phyloP scores from a whole-genome alignment of 23 tunicate genomes.

The Phallusia fumigata region DNA sequence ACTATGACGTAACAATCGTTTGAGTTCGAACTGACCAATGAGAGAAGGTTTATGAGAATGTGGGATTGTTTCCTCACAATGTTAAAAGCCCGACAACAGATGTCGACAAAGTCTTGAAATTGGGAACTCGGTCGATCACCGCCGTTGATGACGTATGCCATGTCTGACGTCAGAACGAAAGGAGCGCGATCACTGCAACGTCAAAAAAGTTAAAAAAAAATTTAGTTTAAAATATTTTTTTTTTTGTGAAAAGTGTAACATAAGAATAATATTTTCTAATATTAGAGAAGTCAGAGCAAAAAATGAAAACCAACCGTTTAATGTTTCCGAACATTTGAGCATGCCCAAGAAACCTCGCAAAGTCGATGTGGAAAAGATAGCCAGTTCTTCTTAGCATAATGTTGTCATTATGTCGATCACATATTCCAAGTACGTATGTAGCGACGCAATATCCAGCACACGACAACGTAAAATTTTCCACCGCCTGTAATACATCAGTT shows the following conservation, averaged over 20 bases:
- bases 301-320: slow-evolving; percentile 51
- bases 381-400: slow-evolving; percentile 82
- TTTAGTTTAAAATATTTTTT: too few relatives aligned
- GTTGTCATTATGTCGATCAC: slow-evolving; percentile 94
- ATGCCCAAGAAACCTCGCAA: slow-evolving; percentile 90
- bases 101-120: slow-evolving; percentile 93
- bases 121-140: slow-evolving; percentile 90
- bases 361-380: slow-evolving; percentile 92
- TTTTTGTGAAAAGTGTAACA: too few relatives aligned
- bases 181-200: slow-evolving; percentile 88
- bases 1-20: background rate
- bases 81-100: slow-evolving; percentile 94
- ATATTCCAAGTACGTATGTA: slow-evolving; percentile 87
- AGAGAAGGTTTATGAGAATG: slow-evolving; percentile 72
- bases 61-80: slow-evolving; percentile 74
- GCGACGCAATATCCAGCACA: slow-evolving; percentile 97
- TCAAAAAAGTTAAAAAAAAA: too few relatives aligned
- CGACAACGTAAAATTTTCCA: slow-evolving; percentile 88
- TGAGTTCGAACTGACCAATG: slow-evolving; percentile 56
- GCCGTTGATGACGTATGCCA: slow-evolving; percentile 99
- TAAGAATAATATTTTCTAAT: too few relatives aligned
- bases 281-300: too few relatives aligned
- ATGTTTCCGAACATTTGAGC: slow-evolving; percentile 98
- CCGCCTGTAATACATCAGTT: slow-evolving; percentile 63
- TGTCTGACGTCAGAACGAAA: slow-evolving; percentile 97